Conservation (phyloP, 2,113 vertebrate species). For the Crotophaga sulcirostris region DNA sequence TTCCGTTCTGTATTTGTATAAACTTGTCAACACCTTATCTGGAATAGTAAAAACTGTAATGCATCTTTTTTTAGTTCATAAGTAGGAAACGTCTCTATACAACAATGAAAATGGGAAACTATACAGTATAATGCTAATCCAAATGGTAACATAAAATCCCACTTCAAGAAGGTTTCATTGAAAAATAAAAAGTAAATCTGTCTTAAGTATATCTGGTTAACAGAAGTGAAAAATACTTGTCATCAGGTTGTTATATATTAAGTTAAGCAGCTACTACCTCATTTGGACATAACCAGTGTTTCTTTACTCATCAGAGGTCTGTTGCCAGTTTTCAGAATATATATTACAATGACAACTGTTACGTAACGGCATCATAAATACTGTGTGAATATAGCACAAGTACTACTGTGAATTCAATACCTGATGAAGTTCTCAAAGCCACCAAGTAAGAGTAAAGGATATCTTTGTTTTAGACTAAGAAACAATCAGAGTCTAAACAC, state of each 20-base stretch:
- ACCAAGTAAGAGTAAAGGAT: background rate
- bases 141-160: background rate
- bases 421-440: background rate
- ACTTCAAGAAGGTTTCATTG: background rate
- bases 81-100: background rate
- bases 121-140: background rate
- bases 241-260: background rate
- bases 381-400: background rate
- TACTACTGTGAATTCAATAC: background rate
- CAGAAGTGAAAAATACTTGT: background rate
- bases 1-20: background rate
- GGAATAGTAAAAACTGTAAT: background rate
- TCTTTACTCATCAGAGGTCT: background rate
- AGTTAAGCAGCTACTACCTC: background rate
- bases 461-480: background rate
- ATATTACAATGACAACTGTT: background rate
- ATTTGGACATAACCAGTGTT: background rate
- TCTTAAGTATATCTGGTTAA: background rate
- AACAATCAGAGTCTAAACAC: background rate
- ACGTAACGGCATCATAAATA: background rate
- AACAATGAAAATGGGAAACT: background rate
- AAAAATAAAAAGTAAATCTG: background rate
- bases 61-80: background rate
- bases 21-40: background rate
- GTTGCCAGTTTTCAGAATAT: background rate